Evolutionary conservation across 2,888 invertebrate genomes (phyloP), one percentile per base, ranked within the genome.

Genomic region (Scelioninae gen. 2): DNA sequence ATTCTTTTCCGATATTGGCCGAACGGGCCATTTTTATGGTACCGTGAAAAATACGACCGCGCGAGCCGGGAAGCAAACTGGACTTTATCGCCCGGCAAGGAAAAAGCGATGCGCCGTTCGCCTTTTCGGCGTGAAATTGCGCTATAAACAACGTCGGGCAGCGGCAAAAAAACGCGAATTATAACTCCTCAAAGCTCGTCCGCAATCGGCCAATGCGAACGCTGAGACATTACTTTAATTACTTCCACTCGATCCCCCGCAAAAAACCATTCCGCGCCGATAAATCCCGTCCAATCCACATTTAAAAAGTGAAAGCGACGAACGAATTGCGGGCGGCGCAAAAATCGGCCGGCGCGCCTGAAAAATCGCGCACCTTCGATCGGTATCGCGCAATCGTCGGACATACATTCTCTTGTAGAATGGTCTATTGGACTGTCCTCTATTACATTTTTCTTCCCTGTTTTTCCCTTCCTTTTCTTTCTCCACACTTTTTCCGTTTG

Each of bases 341-440:
- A 37, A 67, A 48, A 11, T n/a, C n/a, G n/a, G n/a, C n/a, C n/a
- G n/a, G 5, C 0, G 9, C 5, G 22, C 3, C 13, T 31, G 19
- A 55, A 57, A 48, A 65, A 57, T 58, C 33, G 22, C 43, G 43
- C 7, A 58, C 41, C 52, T 58, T 58, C 52, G 58, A 68, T 68
- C 48, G 57, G 31, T 71, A 71, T 71, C 64, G 28, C 10, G 31
- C 35, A 57, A 70, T 70, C 69, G 52, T 55, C 39, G 45, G 11
- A 18, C 60, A 18, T 61, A 55, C 48, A 48, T 69, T 55, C 25
- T 52, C 18, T 11, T 11, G 16, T 25, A 28, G 37, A 57, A 70
- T 64, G 13, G 48, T 50, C 57, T 45, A 64, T 64, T 64, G 33
- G 58, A 58, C 58, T 71, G 64, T 71, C 64, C 41, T 69, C 39